Conservation (phyloP, 1,140 invertebrate genomes). For the Micrasema minimum region DNA sequence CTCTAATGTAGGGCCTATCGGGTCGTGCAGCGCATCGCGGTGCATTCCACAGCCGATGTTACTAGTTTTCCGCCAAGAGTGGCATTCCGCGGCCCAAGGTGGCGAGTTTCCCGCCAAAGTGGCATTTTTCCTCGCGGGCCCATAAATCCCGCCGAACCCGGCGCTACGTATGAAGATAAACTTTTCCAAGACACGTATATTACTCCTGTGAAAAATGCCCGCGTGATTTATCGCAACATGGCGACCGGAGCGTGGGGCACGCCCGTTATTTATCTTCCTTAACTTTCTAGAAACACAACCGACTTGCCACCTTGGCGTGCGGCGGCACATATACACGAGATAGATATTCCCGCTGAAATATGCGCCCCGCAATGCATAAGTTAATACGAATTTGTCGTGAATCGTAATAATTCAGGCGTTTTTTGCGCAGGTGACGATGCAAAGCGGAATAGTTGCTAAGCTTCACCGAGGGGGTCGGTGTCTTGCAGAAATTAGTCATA, state of each 20-base stretch:
- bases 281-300: slow-evolving; percentile 44
- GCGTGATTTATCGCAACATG: slow-evolving; percentile 50
- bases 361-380: slow-evolving; percentile 34
- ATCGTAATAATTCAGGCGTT: slow-evolving; percentile 29
- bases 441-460: too few relatives aligned
- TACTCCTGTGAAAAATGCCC: slow-evolving; percentile 52
- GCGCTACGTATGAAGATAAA: slow-evolving; percentile 53
- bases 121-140: slow-evolving; percentile 31
- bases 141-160: slow-evolving; percentile 31
- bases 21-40: too few relatives aligned
- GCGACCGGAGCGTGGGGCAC: slow-evolving; percentile 47
- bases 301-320: slow-evolving; percentile 39
- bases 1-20: too few relatives aligned
- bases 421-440: neutral
- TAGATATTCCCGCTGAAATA: slow-evolving; percentile 32
- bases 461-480: too few relatives aligned
- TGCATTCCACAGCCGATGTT: too few relatives aligned
- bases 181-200: slow-evolving; percentile 53
- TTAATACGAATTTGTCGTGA: slow-evolving; percentile 36
- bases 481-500: too few relatives aligned
- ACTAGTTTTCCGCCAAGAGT: too few relatives aligned
- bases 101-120: slow-evolving; percentile 37
- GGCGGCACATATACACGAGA: slow-evolving; percentile 6
- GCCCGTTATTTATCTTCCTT: slow-evolving; percentile 53
- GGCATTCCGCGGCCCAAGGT: slow-evolving; percentile 14